phyloP scores from a whole-genome alignment of 92 coral and sea anemone species.

The Palythoa grandis region DNA sequence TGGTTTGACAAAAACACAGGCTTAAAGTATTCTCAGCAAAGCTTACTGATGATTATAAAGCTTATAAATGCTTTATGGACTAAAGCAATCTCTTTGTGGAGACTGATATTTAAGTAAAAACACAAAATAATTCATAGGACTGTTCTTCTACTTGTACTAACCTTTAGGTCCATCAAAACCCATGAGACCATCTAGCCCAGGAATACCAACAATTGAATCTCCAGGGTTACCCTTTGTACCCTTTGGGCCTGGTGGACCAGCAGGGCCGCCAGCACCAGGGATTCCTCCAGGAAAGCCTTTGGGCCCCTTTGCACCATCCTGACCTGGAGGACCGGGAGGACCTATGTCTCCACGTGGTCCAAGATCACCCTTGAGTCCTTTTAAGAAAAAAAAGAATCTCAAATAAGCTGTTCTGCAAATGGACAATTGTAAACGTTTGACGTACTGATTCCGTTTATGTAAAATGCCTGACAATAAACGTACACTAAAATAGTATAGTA shows the following conservation, averaged over 20 bases:
- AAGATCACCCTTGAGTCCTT: neutral
- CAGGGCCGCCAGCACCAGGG: conserved; percentile 28
- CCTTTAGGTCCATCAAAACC: conserved; percentile 24
- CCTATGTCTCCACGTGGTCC: conserved; percentile 20
- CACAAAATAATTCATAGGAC: neutral
- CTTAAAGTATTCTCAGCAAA: no score
- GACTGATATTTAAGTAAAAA: neutral
- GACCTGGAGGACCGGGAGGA: neutral
- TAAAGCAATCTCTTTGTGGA: neutral
- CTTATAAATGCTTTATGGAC: neutral
- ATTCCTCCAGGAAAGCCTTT: conserved; percentile 23
- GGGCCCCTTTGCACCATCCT: neutral
- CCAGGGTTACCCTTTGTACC: conserved; percentile 33
- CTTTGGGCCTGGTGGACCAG: conserved; percentile 13
- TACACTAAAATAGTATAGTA: no score
- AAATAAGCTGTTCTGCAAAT: neutral
- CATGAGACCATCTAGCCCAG: conserved; percentile 32
- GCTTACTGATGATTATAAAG: neutral
- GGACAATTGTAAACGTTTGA: no score
- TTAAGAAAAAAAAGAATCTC: neutral
- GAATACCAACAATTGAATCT: conserved; percentile 34
- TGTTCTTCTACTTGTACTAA: neutral
- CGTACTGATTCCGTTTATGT: no score
- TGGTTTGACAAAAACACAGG: no score
- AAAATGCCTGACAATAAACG: no score